Base-by-base conservation (phyloP, 2,113 vertebrate genomes). In the Microtus pennsylvanicus region DNA sequence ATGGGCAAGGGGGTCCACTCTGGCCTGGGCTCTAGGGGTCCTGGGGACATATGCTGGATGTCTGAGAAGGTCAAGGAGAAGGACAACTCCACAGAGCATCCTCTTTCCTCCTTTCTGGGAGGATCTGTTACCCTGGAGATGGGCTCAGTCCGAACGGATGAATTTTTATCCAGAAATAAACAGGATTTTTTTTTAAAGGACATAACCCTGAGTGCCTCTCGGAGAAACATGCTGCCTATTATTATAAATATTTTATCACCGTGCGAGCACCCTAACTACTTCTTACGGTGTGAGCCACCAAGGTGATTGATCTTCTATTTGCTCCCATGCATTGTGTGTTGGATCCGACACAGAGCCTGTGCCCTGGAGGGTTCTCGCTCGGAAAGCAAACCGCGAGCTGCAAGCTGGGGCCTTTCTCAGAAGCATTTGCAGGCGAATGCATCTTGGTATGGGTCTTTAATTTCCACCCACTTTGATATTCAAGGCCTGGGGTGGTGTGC, bases 391-490 rank as follows among this genome's bases (percentile, higher is more conserved):
- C 47, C 28, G 19, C 22, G 76, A 77, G 69, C 7, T 96, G 96
- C 86, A 90, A 91, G 69, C 93, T 0, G 0, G 52, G 88, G 91
- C 90, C 77, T 86, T 58, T 90, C 69, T 86, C 0, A 26, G 92
- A 92, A 85, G 93, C 17, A 92, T 92, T 88, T 93, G 90, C 72
- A 67, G 92, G 95, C 61, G 45, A 74, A 86, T 47, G 55, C 78
- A n/a, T 67, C 72, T 87, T 17, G 28, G 89, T 93, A 87, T 0
- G 50, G 88, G 30, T 65, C 98, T 98, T 97, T 97, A 96, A 97
- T 97, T 98, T 96, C 96, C 72, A 13, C 0, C 81, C 91, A 88
- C 97, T 97, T 98, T 97, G 98, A 97, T 87, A 95, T 89, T 77
- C 70, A n/a, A n/a, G 89, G 97, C 98, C 97, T 93, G 89, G 97